These are phyloP conservation scores for Junonia oenone DNA, from an alignment of 2,888 invertebrate species.

Conservation along the genomic window DNA sequence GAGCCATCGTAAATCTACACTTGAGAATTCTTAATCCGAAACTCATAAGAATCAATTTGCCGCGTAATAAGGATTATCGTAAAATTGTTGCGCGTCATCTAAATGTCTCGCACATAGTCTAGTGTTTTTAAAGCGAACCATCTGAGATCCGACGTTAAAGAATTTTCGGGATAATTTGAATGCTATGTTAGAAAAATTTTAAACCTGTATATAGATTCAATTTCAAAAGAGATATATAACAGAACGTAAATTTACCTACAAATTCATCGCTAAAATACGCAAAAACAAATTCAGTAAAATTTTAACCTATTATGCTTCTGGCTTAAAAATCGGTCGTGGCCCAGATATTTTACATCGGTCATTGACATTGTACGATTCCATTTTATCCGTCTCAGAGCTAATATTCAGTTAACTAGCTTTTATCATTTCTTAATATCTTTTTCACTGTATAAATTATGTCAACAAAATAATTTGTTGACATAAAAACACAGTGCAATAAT, in stretches of 20 bases:
- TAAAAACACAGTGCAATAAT: no score
- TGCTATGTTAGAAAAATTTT: slow-evolving; percentile 5
- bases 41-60: slow-evolving; percentile 44
- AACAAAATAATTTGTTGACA: no score
- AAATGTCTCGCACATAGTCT: slow-evolving; percentile 68
- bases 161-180: slow-evolving; percentile 19
- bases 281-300: slow-evolving; percentile 1
- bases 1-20: slow-evolving; percentile 39
- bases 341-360: slow-evolving; percentile 20
- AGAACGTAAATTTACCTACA: not conserved
- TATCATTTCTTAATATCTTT: no score
- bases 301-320: slow-evolving; percentile 10
- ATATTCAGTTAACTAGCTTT: not conserved
- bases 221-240: not conserved
- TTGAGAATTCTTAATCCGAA: slow-evolving; percentile 35
- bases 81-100: slow-evolving; percentile 35
- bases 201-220: not conserved
- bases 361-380: slow-evolving; percentile 14
- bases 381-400: slow-evolving; percentile 1
- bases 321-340: slow-evolving; percentile 22
- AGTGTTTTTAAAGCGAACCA: slow-evolving; percentile 63
- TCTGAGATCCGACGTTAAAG: slow-evolving; percentile 47
- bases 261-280: not conserved
- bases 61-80: slow-evolving; percentile 12
- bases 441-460: no score